Base-by-base conservation (phyloP, 2,113 vertebrate species). In the Podarcis muralis region DNA sequence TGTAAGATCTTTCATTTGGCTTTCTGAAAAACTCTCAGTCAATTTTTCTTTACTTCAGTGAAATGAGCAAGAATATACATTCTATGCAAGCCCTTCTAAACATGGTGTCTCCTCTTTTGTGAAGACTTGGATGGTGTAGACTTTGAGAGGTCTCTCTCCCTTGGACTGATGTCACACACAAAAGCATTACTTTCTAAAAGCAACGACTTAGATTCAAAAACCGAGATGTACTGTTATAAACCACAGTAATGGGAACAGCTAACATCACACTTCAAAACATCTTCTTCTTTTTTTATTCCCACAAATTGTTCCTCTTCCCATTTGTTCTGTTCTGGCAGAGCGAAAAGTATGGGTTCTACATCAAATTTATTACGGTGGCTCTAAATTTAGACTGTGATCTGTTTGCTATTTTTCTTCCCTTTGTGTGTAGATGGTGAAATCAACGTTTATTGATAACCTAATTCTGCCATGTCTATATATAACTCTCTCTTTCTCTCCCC, bases 381-480 rank as follows among this genome's bases (percentile, higher is more conserved):
- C 86, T 82, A 65, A n/a, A 75, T 88, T 82, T 81, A 81, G 78
- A 82, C 30, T 65, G 9, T 75, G 79, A 68, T 40, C 53, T 74
- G 66, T 74, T 87, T 59, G 32, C 48, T 74, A 37, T 87, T 65
- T 74, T 74, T 72, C 53, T 71, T 30, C 1, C 32, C 30, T 30
- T 76, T 83, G 37, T 75, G 30, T 83, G 6, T 66, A 37, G 71
- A 35, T 66, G 18, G 35, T 76, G 80, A 88, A 88, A 88, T 65
- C 87, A 75, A 82, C 69, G 30, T 88, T 65, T 88, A 83, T 76
- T 88, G 79, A 76, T 83, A 88, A 75, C 71, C 81, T 75, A 65
- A 82, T 74, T 88, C 57, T 88, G 57, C 37, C 72, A 75, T 83
- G 71, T 75, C 57, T 82, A 62, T 37, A 74, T 22, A 32, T 35